A percentile compares a stretch with the other conserved stretches of the same genome.
Conservation (phyloP, 2,113 vertebrate species). For the Atractosteus spatula region DNA sequence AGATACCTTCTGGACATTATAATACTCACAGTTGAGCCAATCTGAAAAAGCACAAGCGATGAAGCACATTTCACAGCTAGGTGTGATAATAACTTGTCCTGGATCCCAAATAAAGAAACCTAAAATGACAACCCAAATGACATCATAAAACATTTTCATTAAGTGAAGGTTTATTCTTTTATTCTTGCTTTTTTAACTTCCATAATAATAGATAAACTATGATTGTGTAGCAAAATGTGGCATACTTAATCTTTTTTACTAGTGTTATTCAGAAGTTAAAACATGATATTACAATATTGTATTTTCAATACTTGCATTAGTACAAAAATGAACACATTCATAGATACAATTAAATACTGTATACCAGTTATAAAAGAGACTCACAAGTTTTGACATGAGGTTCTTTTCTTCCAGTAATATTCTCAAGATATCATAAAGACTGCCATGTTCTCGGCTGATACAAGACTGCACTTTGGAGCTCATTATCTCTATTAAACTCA, state of each 20-base stretch:
- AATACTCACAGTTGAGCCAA: constrained; percentile 69
- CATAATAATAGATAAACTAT: no score
- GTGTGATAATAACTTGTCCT: constrained; percentile 71
- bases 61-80: constrained; percentile 73
- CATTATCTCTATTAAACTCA: constrained; percentile 71
- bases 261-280: no score
- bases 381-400: constrained; percentile 74
- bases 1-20: neutral
- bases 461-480: constrained; percentile 36
- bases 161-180: no score
- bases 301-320: no score
- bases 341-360: no score
- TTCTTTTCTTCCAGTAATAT: constrained; percentile 59
- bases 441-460: constrained; percentile 17
- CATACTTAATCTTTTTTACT: no score
- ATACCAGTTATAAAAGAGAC: constrained; percentile 29
- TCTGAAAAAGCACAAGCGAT: constrained; percentile 63
- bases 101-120: constrained; percentile 48
- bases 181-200: no score
- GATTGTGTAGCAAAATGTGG: no score
- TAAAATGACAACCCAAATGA: constrained; percentile 33
- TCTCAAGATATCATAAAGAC: constrained; percentile 49
- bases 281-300: no score
- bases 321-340: no score
- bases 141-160: no score